These are phyloP conservation scores for Oreohelix idahoensis DNA, from an alignment of 1,140 invertebrate species.

Conservation along the genomic window DNA sequence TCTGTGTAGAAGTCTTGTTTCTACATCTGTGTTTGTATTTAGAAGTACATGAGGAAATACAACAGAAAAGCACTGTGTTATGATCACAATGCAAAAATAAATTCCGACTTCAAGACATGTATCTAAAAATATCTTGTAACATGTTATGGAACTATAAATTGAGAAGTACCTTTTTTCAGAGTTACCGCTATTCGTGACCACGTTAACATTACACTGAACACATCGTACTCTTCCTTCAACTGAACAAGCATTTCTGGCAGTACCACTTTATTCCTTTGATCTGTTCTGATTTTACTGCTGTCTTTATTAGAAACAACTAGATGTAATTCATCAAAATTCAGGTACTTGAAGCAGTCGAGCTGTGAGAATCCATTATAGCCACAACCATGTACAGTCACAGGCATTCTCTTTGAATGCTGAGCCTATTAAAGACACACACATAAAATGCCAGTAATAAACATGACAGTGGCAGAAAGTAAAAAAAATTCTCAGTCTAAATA, in stretches of 20 bases:
- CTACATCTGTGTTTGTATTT: too few species aligned
- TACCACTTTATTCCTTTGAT: not conserved
- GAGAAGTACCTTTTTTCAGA: not conserved
- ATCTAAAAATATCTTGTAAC: not conserved
- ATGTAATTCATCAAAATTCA: not conserved
- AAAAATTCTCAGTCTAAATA: too few species aligned
- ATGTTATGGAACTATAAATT: not conserved
- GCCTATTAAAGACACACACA: not conserved
- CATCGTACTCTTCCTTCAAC: not conserved
- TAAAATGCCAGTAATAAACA: too few species aligned
- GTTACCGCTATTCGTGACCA: not conserved
- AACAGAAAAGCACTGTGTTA: too few species aligned
- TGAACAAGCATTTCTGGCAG: not conserved
- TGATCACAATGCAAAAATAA: too few species aligned
- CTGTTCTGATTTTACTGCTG: not conserved
- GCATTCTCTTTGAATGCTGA: not conserved
- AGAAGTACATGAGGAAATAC: too few species aligned
- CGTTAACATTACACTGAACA: not conserved
- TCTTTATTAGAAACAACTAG: not conserved
- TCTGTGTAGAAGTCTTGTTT: too few species aligned
- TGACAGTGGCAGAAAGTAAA: too few species aligned
- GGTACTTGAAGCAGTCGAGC: not conserved
- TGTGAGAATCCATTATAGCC: slow-evolving; percentile 12
- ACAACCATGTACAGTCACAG: not conserved
- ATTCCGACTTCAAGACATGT: too few species aligned